A percentile compares a stretch with the other conserved stretches of the same genome.
Conservation (phyloP, 2,797 vertebrate species). For the Hoplostethus mediterraneus region DNA sequence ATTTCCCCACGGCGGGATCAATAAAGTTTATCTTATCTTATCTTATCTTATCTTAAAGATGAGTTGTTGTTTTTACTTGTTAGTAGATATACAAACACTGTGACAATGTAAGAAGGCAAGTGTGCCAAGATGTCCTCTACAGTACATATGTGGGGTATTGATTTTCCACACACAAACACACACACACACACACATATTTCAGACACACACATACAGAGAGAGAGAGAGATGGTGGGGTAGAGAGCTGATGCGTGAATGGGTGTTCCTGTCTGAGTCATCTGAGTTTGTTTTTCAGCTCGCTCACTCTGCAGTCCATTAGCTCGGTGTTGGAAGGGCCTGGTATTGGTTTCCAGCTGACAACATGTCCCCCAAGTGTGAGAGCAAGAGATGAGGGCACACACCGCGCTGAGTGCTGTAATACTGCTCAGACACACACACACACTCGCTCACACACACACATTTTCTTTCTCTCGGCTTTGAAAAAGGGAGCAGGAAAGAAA, state of each 20-base stretch:
- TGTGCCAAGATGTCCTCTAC: constrained; percentile 24
- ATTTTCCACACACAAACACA: constrained; percentile 51
- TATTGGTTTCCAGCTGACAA: constrained; percentile 81
- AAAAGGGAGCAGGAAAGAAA: constrained; percentile 39
- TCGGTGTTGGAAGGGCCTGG: constrained; percentile 74
- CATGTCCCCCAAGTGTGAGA: constrained; percentile 78
- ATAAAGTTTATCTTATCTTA: too few relatives aligned
- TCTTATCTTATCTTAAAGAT: too few relatives aligned
- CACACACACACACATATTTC: constrained; percentile 29
- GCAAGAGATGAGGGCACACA: constrained; percentile 72
- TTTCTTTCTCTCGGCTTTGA: constrained; percentile 23
- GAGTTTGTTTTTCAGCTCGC: constrained; percentile 79
- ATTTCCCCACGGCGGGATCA: too few relatives aligned
- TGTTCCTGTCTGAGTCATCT: constrained; percentile 77
- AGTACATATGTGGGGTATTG: constrained; percentile 67
- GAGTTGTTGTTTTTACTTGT: too few relatives aligned
- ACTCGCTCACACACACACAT: not conserved
- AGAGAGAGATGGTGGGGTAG: constrained; percentile 16
- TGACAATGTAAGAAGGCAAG: constrained; percentile 35
- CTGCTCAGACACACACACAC: constrained; percentile 37
- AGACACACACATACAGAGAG: constrained; percentile 45
- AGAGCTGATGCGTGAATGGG: constrained; percentile 77
- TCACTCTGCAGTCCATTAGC: constrained; percentile 81
- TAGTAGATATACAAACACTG: not conserved
- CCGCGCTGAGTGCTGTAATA: constrained; percentile 75